phyloP scores from a whole-genome alignment of 2,113 vertebrate genomes.

The Malurus cyaneus region DNA sequence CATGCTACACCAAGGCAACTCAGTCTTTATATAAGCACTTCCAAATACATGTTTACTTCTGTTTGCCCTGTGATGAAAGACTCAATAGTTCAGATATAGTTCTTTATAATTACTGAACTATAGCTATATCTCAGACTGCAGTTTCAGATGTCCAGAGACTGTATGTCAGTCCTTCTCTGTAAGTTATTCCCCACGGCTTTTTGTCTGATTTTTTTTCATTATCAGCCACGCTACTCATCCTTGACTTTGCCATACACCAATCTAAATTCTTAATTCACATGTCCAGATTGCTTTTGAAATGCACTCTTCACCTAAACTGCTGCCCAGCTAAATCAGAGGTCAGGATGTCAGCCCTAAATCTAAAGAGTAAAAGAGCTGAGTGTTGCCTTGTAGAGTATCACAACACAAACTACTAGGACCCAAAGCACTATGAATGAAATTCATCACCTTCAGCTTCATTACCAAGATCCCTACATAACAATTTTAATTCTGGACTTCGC shows the following conservation, averaged over 20 bases:
- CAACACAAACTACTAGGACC: not conserved
- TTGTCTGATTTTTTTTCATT: not conserved
- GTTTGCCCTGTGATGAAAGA: not conserved
- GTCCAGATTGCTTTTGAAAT: not conserved
- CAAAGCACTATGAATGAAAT: not conserved
- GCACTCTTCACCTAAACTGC: not conserved
- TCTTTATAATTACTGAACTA: not conserved
- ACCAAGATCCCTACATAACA: not conserved
- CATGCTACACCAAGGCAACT: not conserved
- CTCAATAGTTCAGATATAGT: not conserved
- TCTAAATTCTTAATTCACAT: not conserved
- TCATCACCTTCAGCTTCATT: not conserved
- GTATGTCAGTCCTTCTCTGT: not conserved
- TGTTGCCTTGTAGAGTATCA: not conserved
- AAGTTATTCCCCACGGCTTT: not conserved
- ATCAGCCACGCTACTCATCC: rapidly evolving
- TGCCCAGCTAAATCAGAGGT: not conserved
- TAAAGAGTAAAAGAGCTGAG: not conserved
- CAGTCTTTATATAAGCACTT: not conserved
- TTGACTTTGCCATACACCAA: not conserved
- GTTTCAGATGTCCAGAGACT: not conserved
- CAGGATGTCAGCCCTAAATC: not conserved
- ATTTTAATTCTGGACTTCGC: not conserved
- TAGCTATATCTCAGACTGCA: not conserved
- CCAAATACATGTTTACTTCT: not conserved